A percentile compares a stretch with the other conserved stretches of the same genome.
These are phyloP conservation scores for Zaprionus obscuricornis DNA, from an alignment of 2,888 invertebrate species.

Conservation along the genomic window DNA sequence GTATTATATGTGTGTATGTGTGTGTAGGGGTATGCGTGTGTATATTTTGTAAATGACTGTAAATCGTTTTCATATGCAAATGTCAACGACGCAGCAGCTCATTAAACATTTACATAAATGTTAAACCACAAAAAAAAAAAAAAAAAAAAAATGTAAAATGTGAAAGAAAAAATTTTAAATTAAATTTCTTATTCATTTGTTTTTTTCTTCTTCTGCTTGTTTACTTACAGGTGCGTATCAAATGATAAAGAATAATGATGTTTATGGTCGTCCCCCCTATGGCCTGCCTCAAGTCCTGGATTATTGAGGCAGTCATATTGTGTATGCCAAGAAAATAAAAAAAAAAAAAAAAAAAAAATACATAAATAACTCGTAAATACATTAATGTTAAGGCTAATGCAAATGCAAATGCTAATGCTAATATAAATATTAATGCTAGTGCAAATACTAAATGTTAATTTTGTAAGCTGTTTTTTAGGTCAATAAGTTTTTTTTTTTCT, in stretches of 20 bases:
- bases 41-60: no score
- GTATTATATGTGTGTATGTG: not conserved
- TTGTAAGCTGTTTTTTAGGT: slow-evolving; percentile 35
- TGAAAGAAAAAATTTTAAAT: slow-evolving; percentile 19
- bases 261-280: slow-evolving; percentile 45
- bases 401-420: no score
- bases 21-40: not conserved
- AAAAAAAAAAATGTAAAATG: slow-evolving; percentile 23
- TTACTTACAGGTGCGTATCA: slow-evolving; percentile 66
- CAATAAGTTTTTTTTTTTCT: slow-evolving; percentile 10
- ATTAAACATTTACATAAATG: slow-evolving; percentile 24
- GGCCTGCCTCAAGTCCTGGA: slow-evolving; percentile 78
- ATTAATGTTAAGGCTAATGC: no score
- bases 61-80: slow-evolving; percentile 42
- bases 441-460: not conserved
- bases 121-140: slow-evolving; percentile 30
- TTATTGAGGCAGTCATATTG: slow-evolving; percentile 71
- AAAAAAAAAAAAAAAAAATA: not conserved
- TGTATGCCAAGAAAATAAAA: slow-evolving; percentile 4
- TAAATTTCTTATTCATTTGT: slow-evolving; percentile 15
- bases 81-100: slow-evolving; percentile 37
- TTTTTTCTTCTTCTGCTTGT: slow-evolving; percentile 12
- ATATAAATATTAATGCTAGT: slow-evolving; percentile 33
- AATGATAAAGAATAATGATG: not conserved
- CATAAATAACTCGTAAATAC: no score